Conservation (phyloP, 2,797 vertebrate species). For the Spinus olivaceus region DNA sequence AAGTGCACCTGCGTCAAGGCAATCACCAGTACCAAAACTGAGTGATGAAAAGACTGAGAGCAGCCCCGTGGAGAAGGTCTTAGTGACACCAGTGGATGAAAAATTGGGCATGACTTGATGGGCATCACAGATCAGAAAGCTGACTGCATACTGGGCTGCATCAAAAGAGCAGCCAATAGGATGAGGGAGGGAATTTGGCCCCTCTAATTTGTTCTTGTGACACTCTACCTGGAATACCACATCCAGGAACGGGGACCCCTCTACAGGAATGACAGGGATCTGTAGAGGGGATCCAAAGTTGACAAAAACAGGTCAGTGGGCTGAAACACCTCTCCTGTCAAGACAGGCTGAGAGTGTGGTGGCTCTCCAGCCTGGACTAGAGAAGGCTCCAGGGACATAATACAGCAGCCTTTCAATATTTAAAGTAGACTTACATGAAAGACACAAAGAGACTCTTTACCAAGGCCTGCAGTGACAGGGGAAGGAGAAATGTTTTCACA, state of each 20-base stretch:
- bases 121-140: background rate
- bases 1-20: background rate
- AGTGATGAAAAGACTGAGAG: background rate
- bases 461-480: rapidly evolving
- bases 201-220: background rate
- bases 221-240: background rate
- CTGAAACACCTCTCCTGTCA: background rate
- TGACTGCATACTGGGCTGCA: background rate
- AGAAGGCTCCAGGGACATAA: background rate
- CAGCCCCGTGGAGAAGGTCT: background rate
- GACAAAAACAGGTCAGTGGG: background rate
- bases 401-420: background rate
- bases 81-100: background rate
- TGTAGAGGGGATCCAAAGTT: background rate
- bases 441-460: background rate
- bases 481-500: background rate
- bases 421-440: background rate
- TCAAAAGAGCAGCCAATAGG: background rate
- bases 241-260: rapidly evolving
- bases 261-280: background rate
- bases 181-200: rapidly evolving
- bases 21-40: background rate
- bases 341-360: background rate
- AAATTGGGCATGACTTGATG: background rate
- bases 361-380: background rate